Evolutionary conservation across 2,113 vertebrate genomes (phyloP), one percentile per base, ranked within the genome.

Genomic region (Pluvialis apricaria): DNA sequence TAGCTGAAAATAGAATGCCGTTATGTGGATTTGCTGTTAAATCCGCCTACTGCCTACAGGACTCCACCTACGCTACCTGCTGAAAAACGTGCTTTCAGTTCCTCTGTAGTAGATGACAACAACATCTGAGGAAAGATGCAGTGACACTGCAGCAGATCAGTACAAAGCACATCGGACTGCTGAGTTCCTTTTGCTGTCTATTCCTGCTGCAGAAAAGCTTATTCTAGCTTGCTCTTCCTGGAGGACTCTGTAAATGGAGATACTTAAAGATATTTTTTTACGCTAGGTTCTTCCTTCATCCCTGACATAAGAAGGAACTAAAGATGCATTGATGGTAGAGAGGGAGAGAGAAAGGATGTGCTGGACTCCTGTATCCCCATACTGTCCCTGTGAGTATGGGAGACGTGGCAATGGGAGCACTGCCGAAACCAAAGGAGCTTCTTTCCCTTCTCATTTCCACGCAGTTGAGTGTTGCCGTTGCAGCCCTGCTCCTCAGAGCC

Each of bases 401-500:
- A 61, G 44, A 49, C 1, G 10, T 38, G 84, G 65, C 40, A 69
- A 3, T 29, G 32, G 42, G 75, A 77, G 17, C 28, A 16, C 21
- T 73, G 47, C 68, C 0, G 0, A 81, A 88, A 55, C 11, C 68
- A 71, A 42, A 66, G 60, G 55, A 73, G 15, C 25, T 70, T 64
- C 52, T 82, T 78, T 69, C 32, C 34, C 3, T 18, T 49, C 36
- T 49, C n/a, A 8, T 40, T 80, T 29, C 58, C 45, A 3, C 0
- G 0, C 0, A 3, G 19, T 1, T 0, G 5, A 66, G 17, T 0
- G 0, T 31, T 61, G 38, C 29, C 10, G 1, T 24, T n/a, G 29
- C 29, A 49, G 32, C n/a, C 58, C 29, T 82, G 42, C 18, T 85
- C 14, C 14, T 12, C 0, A 0, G 32, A 58, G 73, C 73, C 45